Base-by-base conservation (phyloP, 2,888 invertebrate genomes). In the Melanotus villosus region DNA sequence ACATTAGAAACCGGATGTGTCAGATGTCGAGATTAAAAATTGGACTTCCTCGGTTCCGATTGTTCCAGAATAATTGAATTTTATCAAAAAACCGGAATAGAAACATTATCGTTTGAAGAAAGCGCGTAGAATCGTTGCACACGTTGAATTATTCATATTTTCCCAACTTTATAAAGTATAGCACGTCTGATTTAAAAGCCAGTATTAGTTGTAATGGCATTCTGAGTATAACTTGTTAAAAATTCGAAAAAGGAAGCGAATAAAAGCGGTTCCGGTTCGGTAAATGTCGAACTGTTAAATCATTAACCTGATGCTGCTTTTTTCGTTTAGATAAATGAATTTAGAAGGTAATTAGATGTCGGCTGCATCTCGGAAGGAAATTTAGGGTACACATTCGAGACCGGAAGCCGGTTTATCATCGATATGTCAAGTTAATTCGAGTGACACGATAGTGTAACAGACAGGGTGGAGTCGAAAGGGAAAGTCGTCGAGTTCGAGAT, bases 401-500 rank as follows among this genome's bases (percentile, higher is more conserved):
- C 59, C 63, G 54, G 63, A 63, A 63, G 18, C 10, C 7, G 7
- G 16, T 30, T 23, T 32, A 45, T 45, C 30, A 50, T n/a, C 34
- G 21, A 26, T 14, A 32, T 50, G 36, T 65, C 56, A 52, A 38
- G 19, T 65, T 36, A 58, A 57, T 36, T 64, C 7, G 71, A 12
- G 70, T 4, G 32, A 65, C 43, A 18, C 74, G 66, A 54, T n/a
- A 38, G 67, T 34, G 56, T 34, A 52, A 57, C 26, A 21, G 59
- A 56, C 21, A 71, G 70, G 66, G 74, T 73, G 74, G 73, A 73
- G 74, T 57, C 62, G 57, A 66, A 60, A 71, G 66, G 60, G 73
- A 74, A 74, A 74, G 74, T 73, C 57, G 65, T 70, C 63, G 65
- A 68, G 62, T 60, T 70, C 63, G 62, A 68, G 58, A 57, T 63